These are phyloP conservation scores for Bradysia coprophila DNA, from an alignment of 1,140 invertebrate genomes.

Conservation along the genomic window DNA sequence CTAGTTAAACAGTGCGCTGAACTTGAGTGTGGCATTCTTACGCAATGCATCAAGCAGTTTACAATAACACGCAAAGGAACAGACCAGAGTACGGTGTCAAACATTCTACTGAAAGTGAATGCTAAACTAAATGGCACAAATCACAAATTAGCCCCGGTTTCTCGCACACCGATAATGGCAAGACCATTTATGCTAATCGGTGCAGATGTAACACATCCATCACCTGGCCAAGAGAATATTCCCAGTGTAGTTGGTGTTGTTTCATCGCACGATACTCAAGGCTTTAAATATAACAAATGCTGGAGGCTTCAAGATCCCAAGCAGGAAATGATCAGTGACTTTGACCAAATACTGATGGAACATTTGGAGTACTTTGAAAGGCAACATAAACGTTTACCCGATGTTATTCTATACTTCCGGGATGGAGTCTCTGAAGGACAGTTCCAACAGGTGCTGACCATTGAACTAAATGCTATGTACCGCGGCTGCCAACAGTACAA, in stretches of 20 bases:
- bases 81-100: slow-evolving; percentile 32
- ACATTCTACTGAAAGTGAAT: slow-evolving; percentile 68
- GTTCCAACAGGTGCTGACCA: slow-evolving; percentile 39
- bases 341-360: slow-evolving; percentile 43
- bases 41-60: slow-evolving; percentile 55
- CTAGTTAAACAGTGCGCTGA: slow-evolving; percentile 31
- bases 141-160: slow-evolving; percentile 30
- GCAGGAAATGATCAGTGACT: slow-evolving; percentile 54
- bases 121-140: slow-evolving; percentile 73
- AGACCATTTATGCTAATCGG: slow-evolving; percentile 49
- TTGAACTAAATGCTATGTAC: slow-evolving; percentile 10
- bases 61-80: slow-evolving; percentile 30
- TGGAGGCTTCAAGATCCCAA: slow-evolving; percentile 43
- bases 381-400: slow-evolving; percentile 27
- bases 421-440: slow-evolving; percentile 85
- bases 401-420: slow-evolving; percentile 52
- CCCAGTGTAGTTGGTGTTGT: slow-evolving; percentile 75
- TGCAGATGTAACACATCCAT: slow-evolving; percentile 78
- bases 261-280: slow-evolving; percentile 42
- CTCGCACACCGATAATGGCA: slow-evolving; percentile 4
- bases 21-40: slow-evolving; percentile 49
- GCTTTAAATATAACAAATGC: slow-evolving; percentile 48
- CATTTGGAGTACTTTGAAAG: slow-evolving; percentile 27
- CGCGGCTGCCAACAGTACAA: slow-evolving; percentile 36
- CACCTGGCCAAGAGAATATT: slow-evolving; percentile 42